phyloP scores from a whole-genome alignment of 2,888 invertebrate species.

The Ichneumoninae sp. region DNA sequence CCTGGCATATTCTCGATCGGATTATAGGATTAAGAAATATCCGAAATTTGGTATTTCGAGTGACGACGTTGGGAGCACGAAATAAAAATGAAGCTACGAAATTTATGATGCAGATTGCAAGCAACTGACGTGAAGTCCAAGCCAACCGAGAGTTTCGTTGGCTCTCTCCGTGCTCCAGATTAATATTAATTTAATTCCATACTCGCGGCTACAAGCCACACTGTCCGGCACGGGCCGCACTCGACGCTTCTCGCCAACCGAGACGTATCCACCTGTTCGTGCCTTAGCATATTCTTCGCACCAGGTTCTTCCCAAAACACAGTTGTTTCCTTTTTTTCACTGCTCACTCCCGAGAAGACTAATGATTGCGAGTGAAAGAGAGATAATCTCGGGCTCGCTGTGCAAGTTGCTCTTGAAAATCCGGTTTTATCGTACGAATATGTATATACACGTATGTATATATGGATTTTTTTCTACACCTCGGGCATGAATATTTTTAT shows the following conservation, averaged over 20 bases:
- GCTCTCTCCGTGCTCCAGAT: conserved; percentile 78
- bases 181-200: conserved; percentile 83
- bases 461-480: conserved; percentile 32
- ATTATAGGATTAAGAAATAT: conserved; percentile 5
- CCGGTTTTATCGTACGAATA: conserved; percentile 56
- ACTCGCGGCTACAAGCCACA: conserved; percentile 78
- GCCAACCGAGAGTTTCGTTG: conserved; percentile 59
- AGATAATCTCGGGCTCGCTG: conserved; percentile 57
- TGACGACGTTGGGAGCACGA: neutral
- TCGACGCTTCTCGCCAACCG: conserved; percentile 27
- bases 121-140: conserved; percentile 36
- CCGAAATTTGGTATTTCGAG: conserved; percentile 25
- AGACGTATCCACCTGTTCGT: conserved; percentile 59
- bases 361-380: conserved; percentile 77
- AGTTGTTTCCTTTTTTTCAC: conserved; percentile 65
- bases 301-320: conserved; percentile 68
- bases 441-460: conserved; percentile 9
- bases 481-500: conserved; percentile 61
- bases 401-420: conserved; percentile 39
- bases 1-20: too few relatives aligned
- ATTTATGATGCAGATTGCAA: conserved; percentile 80
- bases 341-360: conserved; percentile 73
- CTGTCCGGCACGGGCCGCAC: conserved; percentile 59
- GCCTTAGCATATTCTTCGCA: conserved; percentile 47
- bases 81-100: conserved; percentile 72